These are phyloP conservation scores for Octodon degus DNA, from an alignment of 2,113 vertebrate genomes.

Conservation along the genomic window DNA sequence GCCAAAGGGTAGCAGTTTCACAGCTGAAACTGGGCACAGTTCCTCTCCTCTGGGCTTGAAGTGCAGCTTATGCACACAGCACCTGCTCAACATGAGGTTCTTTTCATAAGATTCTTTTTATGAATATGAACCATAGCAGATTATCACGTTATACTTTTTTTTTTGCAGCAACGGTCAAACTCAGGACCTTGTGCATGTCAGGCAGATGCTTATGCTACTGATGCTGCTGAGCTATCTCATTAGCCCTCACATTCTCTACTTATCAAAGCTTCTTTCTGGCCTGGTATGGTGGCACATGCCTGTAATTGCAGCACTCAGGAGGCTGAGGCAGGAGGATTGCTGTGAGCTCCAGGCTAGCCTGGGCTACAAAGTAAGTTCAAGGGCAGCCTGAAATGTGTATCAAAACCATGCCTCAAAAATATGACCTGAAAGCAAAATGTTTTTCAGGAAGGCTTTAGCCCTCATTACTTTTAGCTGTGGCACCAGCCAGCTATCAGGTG, in stretches of 20 bases:
- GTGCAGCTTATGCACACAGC: neutral
- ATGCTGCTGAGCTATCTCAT: too few relatives aligned
- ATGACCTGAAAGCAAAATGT: neutral
- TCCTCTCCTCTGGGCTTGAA: neutral
- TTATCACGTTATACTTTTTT: neutral
- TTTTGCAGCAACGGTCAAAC: too few relatives aligned
- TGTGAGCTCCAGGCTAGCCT: neutral
- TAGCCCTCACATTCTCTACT: too few relatives aligned
- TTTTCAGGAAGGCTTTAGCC: neutral
- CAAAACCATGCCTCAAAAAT: neutral
- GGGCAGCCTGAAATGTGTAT: neutral
- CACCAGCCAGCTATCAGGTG: neutral
- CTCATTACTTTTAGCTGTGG: neutral
- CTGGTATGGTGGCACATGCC: neutral
- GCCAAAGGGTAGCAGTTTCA: neutral
- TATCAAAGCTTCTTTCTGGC: neutral
- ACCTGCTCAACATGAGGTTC: neutral
- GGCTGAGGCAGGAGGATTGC: neutral
- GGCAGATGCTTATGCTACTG: too few relatives aligned
- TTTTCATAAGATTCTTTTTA: neutral
- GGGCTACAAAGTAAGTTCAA: neutral
- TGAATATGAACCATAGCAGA: neutral
- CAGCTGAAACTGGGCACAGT: neutral
- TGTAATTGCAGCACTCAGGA: neutral
- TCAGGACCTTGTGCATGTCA: too few relatives aligned